A percentile compares a stretch with the other conserved stretches of the same genome.
phyloP scores from a whole-genome alignment of 2,888 invertebrate genomes.

The Xylocampa areola region DNA sequence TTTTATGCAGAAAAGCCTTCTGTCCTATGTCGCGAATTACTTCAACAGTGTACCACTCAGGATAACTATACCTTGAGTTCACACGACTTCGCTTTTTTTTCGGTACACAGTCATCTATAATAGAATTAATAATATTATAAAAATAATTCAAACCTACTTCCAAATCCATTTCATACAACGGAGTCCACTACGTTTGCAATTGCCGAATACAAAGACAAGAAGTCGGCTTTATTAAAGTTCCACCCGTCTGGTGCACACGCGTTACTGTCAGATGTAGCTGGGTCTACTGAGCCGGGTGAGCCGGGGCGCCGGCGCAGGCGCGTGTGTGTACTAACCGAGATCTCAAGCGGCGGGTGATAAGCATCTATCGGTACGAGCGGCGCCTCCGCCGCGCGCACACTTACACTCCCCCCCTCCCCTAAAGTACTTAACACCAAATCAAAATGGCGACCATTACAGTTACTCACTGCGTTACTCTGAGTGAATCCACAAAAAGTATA shows the following conservation, averaged over 20 bases:
- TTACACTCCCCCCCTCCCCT: background rate
- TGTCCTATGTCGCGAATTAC: too few species aligned
- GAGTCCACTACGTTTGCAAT: slow-evolving; percentile 15
- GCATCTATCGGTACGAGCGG: slow-evolving; percentile 6
- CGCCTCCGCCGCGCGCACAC: slow-evolving; percentile 9
- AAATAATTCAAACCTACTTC: slow-evolving; percentile 23
- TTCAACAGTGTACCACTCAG: too few species aligned
- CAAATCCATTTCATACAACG: slow-evolving; percentile 17
- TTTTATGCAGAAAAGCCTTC: too few species aligned
- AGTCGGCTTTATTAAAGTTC: too few species aligned
- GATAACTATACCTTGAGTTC: too few species aligned
- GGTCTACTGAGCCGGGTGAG: background rate
- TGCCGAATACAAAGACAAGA: slow-evolving; percentile 4
- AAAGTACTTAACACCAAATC: slow-evolving; percentile 10
- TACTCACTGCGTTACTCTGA: slow-evolving; percentile 1
- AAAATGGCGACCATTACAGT: slow-evolving; percentile 8
- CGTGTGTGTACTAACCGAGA: slow-evolving; percentile 1
- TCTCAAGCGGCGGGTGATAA: slow-evolving; percentile 7
- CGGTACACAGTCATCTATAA: too few species aligned
- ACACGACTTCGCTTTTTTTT: too few species aligned
- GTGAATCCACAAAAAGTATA: too few species aligned
- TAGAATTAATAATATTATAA: slow-evolving; percentile 16
- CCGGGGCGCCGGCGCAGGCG: background rate
- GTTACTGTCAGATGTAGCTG: slow-evolving; percentile 3
- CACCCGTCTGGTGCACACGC: slow-evolving; percentile 22